These are phyloP conservation scores for Pseudachorutes palmiensis DNA, from an alignment of 1,140 invertebrate genomes.

Conservation along the genomic window DNA sequence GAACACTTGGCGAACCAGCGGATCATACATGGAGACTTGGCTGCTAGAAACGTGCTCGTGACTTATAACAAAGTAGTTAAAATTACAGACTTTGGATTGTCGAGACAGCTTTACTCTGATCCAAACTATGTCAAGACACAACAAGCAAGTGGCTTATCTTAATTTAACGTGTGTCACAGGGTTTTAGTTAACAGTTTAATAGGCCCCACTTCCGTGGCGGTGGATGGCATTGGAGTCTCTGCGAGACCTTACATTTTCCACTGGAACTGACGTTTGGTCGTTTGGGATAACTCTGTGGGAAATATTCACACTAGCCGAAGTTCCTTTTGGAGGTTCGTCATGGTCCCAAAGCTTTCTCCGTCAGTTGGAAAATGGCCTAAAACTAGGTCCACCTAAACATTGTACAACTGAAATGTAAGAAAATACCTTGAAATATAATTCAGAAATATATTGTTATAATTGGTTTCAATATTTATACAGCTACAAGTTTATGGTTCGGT, in stretches of 20 bases:
- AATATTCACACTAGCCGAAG: not conserved
- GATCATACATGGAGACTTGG: constrained; percentile 14
- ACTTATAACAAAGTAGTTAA: not conserved
- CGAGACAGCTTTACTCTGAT: too few relatives aligned
- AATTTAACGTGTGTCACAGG: too few relatives aligned
- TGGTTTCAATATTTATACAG: too few relatives aligned
- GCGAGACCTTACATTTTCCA: not conserved
- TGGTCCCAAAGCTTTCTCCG: not conserved
- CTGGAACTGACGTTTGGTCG: not conserved
- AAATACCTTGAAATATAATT: too few relatives aligned
- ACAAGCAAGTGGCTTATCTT: too few relatives aligned
- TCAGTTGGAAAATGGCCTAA: not conserved
- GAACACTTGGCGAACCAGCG: not conserved
- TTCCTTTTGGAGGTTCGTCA: not conserved
- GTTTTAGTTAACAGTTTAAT: too few relatives aligned
- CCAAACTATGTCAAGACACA: too few relatives aligned
- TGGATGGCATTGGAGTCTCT: not conserved
- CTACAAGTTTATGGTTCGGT: too few relatives aligned
- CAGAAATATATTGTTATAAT: too few relatives aligned
- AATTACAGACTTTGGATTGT: not conserved
- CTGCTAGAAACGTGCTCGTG: constrained; percentile 3
- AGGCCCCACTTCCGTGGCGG: not conserved
- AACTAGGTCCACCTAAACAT: too few relatives aligned
- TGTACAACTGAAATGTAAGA: too few relatives aligned
- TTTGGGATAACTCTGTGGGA: constrained; percentile 1